Conservation (phyloP, 2,797 vertebrate genomes). For the Cyclura pinguis region DNA sequence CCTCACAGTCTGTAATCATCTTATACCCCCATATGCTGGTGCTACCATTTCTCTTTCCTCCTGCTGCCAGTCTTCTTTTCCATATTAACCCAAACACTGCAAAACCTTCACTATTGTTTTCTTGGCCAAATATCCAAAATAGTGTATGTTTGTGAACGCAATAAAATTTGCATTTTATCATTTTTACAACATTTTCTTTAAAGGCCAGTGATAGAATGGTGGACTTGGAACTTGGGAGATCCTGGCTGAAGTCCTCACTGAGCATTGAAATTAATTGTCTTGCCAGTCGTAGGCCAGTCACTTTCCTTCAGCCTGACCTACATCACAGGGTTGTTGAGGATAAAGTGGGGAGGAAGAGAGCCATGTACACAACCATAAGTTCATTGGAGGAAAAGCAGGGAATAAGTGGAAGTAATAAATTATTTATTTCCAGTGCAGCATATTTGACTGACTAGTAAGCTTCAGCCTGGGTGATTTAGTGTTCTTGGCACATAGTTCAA, state of each 20-base stretch:
- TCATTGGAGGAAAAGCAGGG: neutral
- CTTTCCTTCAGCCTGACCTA: neutral
- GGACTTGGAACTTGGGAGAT: neutral
- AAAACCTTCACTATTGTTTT: neutral
- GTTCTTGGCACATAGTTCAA: neutral
- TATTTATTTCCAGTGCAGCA: neutral
- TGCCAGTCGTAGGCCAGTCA: too few relatives aligned
- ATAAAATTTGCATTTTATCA: neutral
- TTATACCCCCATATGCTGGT: too few relatives aligned
- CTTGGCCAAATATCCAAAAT: neutral
- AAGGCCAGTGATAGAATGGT: neutral
- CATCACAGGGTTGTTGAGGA: neutral
- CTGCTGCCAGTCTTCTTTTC: neutral
- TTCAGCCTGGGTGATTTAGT: neutral
- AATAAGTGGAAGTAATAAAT: neutral
- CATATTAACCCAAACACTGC: neutral
- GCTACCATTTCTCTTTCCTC: neutral
- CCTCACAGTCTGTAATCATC: neutral
- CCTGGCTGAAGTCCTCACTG: neutral
- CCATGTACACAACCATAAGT: neutral
- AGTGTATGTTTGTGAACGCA: neutral
- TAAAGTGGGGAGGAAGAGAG: neutral
- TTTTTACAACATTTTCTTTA: neutral
- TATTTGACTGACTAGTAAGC: neutral
- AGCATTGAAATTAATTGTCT: neutral